Evolutionary conservation across 1,140 invertebrate species (phyloP).

Genomic region (Dermatophagoides farinae): DNA sequence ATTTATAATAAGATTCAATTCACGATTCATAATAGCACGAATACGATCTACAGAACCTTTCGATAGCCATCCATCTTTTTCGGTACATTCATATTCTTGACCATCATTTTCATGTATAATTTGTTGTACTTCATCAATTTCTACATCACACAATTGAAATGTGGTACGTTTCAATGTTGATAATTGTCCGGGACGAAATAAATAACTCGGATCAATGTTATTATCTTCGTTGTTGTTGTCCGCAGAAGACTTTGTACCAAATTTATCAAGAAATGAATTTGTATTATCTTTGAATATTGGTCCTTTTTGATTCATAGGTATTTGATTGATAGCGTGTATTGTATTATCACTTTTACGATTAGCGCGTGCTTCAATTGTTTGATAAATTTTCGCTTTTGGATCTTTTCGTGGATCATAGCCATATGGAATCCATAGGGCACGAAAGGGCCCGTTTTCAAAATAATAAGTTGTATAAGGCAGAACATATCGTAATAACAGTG

Average conservation of each 20-base stretch:
- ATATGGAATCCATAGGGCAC: constrained; percentile 26
- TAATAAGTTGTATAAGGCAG: constrained; percentile 62
- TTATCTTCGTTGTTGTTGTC: neutral
- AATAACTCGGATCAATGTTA: neutral
- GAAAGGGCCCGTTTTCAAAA: constrained; percentile 57
- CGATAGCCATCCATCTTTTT: constrained; percentile 22
- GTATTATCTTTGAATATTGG: neutral
- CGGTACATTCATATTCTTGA: constrained; percentile 16
- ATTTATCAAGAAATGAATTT: neutral
- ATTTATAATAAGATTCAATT: neutral
- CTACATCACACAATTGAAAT: constrained; percentile 54
- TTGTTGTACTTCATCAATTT: constrained; percentile 60
- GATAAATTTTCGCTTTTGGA: constrained; percentile 25
- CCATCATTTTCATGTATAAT: constrained; percentile 34
- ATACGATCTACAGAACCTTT: constrained; percentile 18
- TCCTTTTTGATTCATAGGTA: neutral
- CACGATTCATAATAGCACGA: constrained; percentile 7
- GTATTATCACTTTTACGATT: neutral
- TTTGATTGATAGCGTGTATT: too few species aligned
- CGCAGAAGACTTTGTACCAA: neutral
- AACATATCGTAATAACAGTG: constrained; percentile 47
- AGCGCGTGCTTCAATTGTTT: constrained; percentile 27
- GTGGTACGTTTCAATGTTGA: constrained; percentile 18
- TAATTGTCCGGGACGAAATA: constrained; percentile 15
- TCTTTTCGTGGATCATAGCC: constrained; percentile 28